phyloP scores from a whole-genome alignment of 2,113 vertebrate species.

The Bothrops jararaca region DNA sequence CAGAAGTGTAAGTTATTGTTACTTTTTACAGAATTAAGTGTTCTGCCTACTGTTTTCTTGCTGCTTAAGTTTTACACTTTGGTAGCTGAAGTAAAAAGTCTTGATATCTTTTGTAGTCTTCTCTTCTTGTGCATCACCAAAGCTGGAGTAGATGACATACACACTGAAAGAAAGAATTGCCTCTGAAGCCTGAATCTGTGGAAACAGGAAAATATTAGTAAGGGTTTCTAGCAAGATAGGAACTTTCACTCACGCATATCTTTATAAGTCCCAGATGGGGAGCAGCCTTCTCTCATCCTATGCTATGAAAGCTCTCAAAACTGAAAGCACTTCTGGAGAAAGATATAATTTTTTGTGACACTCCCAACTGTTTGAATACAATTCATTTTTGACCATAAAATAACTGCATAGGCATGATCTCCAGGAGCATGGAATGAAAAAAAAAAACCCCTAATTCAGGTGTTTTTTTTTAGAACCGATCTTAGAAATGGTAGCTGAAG shows the following conservation, averaged over 20 bases:
- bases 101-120: background rate
- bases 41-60: background rate
- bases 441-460: background rate
- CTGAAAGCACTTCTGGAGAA: background rate
- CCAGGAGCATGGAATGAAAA: background rate
- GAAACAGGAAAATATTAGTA: background rate
- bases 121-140: background rate
- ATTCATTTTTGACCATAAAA: background rate
- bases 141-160: background rate
- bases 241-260: background rate
- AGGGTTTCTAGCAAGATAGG: background rate
- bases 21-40: background rate
- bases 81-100: background rate
- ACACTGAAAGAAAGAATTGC: background rate
- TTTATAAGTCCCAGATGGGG: background rate
- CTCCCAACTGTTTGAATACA: background rate
- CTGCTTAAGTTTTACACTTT: background rate
- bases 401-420: background rate
- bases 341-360: background rate
- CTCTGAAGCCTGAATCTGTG: background rate
- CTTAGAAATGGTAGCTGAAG: background rate
- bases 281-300: background rate
- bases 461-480: background rate
- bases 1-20: background rate
- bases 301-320: background rate